Conservation (phyloP, 2,797 vertebrate species). For the Enteromius fasciolatus region DNA sequence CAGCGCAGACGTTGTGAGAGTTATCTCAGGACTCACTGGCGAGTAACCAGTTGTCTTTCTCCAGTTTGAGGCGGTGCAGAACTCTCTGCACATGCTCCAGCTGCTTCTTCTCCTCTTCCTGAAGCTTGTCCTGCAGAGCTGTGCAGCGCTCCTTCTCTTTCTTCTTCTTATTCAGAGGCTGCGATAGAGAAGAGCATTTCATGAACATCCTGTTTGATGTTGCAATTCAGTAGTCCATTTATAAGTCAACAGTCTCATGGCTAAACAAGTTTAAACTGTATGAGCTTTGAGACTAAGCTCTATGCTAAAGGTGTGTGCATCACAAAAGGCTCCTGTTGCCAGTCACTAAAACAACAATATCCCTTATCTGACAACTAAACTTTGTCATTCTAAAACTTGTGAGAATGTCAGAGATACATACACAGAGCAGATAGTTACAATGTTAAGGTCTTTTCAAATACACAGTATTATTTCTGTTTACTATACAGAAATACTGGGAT, state of each 20-base stretch:
- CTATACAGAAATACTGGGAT: no score
- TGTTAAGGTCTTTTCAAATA: no score
- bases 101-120: slow-evolving; percentile 98
- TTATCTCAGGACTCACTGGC: slow-evolving; percentile 85
- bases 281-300: neutral
- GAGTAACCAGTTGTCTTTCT: slow-evolving; percentile 99
- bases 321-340: no score
- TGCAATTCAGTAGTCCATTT: neutral
- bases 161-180: slow-evolving; percentile 98
- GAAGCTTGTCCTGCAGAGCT: slow-evolving; percentile 96
- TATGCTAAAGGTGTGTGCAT: neutral
- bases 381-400: neutral
- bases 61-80: slow-evolving; percentile 92
- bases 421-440: no score
- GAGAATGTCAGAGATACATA: neutral
- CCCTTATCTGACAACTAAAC: neutral
- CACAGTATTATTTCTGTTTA: no score
- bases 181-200: slow-evolving; percentile 12
- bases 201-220: neutral
- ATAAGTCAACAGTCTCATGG: neutral
- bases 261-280: neutral
- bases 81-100: slow-evolving; percentile 94
- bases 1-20: neutral
- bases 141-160: slow-evolving; percentile 98
- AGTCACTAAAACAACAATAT: neutral